These are phyloP conservation scores for Erannis defoliaria DNA, from an alignment of 2,888 invertebrate species.

Conservation along the genomic window DNA sequence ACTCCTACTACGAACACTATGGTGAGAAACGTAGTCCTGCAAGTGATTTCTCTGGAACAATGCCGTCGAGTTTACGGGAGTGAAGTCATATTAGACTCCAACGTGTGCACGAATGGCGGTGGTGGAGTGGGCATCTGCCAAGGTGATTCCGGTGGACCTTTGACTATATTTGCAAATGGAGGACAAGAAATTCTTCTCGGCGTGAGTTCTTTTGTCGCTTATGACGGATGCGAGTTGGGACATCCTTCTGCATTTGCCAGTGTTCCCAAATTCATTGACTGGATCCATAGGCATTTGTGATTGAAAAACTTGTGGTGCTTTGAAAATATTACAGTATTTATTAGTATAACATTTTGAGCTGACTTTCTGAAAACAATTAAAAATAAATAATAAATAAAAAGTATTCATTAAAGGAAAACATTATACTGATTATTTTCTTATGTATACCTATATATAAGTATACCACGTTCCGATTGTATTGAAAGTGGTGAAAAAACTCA, in stretches of 20 bases:
- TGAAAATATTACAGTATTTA: not conserved
- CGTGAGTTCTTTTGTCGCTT: constrained; percentile 74
- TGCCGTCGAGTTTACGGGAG: constrained; percentile 61
- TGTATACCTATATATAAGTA: no score
- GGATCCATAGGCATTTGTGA: constrained; percentile 58
- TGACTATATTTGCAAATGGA: constrained; percentile 55
- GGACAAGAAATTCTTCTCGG: constrained; percentile 66
- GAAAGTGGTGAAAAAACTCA: no score
- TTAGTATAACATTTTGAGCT: not conserved
- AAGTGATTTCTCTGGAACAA: constrained; percentile 59
- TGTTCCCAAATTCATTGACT: constrained; percentile 63
- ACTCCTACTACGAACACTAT: constrained; percentile 63
- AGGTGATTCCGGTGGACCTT: constrained; percentile 74
- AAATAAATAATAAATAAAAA: no score
- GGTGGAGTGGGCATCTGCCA: constrained; percentile 74
- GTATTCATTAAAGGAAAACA: not conserved
- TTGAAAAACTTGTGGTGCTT: not conserved
- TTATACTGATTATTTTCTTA: not conserved
- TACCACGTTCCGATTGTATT: no score
- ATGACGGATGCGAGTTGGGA: constrained; percentile 68
- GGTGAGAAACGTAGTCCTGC: constrained; percentile 65
- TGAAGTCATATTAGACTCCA: constrained; percentile 60
- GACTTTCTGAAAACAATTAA: no score
- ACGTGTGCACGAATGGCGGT: constrained; percentile 70
- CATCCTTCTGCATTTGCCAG: constrained; percentile 72